A percentile compares a stretch with the other conserved stretches of the same genome.
These are phyloP conservation scores for Chlorops oryzae DNA, from an alignment of 1,140 invertebrate genomes.

Conservation along the genomic window DNA sequence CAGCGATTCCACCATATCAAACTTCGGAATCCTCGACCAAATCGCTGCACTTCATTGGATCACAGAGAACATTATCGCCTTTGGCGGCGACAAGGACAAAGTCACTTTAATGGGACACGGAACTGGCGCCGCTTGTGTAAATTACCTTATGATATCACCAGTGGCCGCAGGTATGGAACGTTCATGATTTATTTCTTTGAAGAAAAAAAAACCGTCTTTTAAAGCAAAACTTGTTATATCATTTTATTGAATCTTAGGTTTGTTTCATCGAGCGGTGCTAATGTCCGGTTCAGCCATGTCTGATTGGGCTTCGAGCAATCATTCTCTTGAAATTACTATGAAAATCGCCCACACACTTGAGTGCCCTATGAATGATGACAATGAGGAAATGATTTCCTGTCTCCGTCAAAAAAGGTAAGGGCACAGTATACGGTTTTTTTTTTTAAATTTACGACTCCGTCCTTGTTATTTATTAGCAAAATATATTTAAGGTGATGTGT, in stretches of 20 bases:
- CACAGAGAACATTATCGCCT: conserved; percentile 72
- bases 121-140: conserved; percentile 87
- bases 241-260: too few relatives aligned
- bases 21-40: conserved; percentile 86
- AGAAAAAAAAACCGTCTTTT: too few relatives aligned
- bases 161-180: conserved; percentile 61
- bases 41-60: conserved; percentile 83
- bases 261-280: conserved; percentile 87
- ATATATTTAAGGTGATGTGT: too few relatives aligned
- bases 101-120: conserved; percentile 92
- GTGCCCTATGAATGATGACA: conserved; percentile 59
- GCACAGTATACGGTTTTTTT: not conserved
- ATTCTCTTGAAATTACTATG: conserved; percentile 70
- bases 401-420: conserved; percentile 55
- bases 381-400: conserved; percentile 50
- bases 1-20: conserved; percentile 63
- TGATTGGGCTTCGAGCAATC: conserved; percentile 79
- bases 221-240: too few relatives aligned
- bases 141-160: conserved; percentile 81
- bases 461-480: not conserved
- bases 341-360: conserved; percentile 75
- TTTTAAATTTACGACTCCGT: not conserved
- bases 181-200: too few relatives aligned
- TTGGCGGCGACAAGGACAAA: conserved; percentile 77
- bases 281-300: conserved; percentile 91